Percentiles rank a stretch among this genome's conserved stretches.
phyloP scores from a whole-genome alignment of 2,113 vertebrate genomes.

The Nycticebus coucang region DNA sequence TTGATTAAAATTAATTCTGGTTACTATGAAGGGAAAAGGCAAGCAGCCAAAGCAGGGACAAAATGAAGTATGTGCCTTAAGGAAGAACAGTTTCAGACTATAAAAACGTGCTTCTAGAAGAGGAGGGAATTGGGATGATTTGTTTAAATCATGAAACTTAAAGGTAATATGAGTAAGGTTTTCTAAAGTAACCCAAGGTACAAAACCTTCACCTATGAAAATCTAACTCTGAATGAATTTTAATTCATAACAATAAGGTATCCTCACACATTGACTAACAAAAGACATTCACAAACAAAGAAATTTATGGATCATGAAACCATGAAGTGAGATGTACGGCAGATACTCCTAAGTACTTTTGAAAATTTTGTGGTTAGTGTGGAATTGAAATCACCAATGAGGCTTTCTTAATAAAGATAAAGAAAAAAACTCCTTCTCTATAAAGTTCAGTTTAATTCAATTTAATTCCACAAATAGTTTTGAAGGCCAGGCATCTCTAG shows the following conservation, averaged over 20 bases:
- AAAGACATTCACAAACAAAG: conserved; percentile 23
- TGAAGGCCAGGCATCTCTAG: neutral
- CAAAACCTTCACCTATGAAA: conserved; percentile 6
- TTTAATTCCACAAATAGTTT: neutral
- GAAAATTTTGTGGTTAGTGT: conserved; percentile 2
- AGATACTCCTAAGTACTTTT: neutral
- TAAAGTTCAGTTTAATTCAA: conserved; percentile 41
- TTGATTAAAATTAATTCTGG: conserved; percentile 82
- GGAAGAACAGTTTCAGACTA: conserved; percentile 62
- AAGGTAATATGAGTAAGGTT: conserved; percentile 47
- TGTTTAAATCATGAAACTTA: conserved; percentile 12
- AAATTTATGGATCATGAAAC: conserved; percentile 29
- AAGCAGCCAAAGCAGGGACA: conserved; percentile 68
- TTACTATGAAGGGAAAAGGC: conserved; percentile 79
- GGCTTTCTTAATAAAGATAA: neutral
- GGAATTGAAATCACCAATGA: conserved; percentile 9
- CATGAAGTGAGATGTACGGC: neutral
- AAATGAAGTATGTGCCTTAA: conserved; percentile 75
- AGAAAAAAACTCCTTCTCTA: neutral
- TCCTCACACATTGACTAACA: conserved; percentile 29
- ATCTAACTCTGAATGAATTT: conserved; percentile 53
- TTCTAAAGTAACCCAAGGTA: conserved; percentile 54
- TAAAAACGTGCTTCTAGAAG: neutral
- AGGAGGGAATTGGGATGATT: conserved; percentile 29
- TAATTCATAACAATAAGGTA: conserved; percentile 35